phyloP scores from a whole-genome alignment of 2,797 vertebrate genomes.

The Hydrocynus forskahlii region DNA sequence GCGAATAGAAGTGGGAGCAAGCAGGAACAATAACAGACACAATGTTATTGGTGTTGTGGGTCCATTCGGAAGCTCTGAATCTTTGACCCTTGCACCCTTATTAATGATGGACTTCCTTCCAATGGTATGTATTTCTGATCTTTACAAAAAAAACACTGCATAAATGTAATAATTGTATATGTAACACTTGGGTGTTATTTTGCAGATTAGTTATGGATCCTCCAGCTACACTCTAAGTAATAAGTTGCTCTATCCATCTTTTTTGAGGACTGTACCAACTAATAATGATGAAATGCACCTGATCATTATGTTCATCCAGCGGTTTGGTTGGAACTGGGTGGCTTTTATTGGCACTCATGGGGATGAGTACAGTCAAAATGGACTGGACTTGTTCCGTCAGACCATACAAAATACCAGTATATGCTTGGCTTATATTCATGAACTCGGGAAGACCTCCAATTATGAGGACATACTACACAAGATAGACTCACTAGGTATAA shows the following conservation, averaged over 20 bases:
- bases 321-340: slow-evolving; percentile 85
- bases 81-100: slow-evolving; percentile 66
- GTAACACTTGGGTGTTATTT: neutral
- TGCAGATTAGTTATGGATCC: slow-evolving; percentile 75
- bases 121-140: slow-evolving; percentile 64
- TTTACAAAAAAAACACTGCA: neutral
- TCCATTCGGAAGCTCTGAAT: slow-evolving; percentile 64
- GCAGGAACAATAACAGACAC: slow-evolving; percentile 33
- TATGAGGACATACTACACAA: slow-evolving; percentile 64
- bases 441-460: slow-evolving; percentile 37
- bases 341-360: slow-evolving; percentile 72
- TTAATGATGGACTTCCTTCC: slow-evolving; percentile 71
- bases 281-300: slow-evolving; percentile 74
- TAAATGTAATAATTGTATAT: neutral
- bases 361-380: slow-evolving; percentile 69
- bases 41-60: slow-evolving; percentile 69
- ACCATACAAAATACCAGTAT: slow-evolving; percentile 58
- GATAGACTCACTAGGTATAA: slow-evolving; percentile 64
- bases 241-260: slow-evolving; percentile 75
- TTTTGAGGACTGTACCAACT: slow-evolving; percentile 79
- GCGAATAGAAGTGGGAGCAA: slow-evolving; percentile 49
- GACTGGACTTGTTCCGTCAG: slow-evolving; percentile 65
- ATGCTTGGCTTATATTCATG: slow-evolving; percentile 78
- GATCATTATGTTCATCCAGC: slow-evolving; percentile 72
- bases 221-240: slow-evolving; percentile 66